phyloP scores from a whole-genome alignment of 2,113 vertebrate species.

The Oryctolagus cuniculus region mOryCun1.1 NC_091434.1:152050001-152050500 shows the following conservation, averaged over 20 bases:
- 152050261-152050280: background rate
- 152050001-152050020: background rate
- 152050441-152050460: no score
- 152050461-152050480: no score
- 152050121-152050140: background rate
- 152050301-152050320: background rate
- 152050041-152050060: background rate
- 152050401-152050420: background rate
- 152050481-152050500: background rate
- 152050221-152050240: background rate
- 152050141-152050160: background rate
- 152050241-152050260: background rate
- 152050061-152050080: background rate
- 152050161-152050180: background rate
- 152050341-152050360: background rate
- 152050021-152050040: background rate
- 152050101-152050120: slow-evolving; percentile 7
- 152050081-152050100: background rate
- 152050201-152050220: background rate
- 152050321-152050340: background rate
- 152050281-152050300: background rate
- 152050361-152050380: background rate
- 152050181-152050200: background rate
- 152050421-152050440: background rate
- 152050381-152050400: background rate